Evolutionary conservation across 2,888 invertebrate genomes (phyloP).

Genomic region (Bembecia ichneumoniformis): DNA sequence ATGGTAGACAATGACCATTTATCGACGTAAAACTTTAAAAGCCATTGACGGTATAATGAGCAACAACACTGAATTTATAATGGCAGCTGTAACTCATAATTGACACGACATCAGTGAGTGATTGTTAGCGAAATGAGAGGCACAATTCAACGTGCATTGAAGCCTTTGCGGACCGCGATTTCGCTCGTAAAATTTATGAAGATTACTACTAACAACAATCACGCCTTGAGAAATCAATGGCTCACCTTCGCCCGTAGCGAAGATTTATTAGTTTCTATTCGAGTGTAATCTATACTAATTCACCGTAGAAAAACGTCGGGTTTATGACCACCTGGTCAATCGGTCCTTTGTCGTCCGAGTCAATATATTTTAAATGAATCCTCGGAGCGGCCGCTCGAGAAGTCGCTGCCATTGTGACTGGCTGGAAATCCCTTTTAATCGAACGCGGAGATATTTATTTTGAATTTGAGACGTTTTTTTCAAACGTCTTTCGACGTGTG

Average conservation of each 20-base stretch:
- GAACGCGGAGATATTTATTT: constrained; percentile 44
- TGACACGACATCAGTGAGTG: constrained; percentile 27
- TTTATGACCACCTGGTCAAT: constrained; percentile 60
- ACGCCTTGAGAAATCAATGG: constrained; percentile 61
- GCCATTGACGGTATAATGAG: background rate
- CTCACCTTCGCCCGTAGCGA: constrained; percentile 29
- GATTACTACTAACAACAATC: constrained; percentile 54
- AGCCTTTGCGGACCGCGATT: constrained; percentile 34
- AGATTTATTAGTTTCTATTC: constrained; percentile 68
- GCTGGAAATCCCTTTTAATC: constrained; percentile 47
- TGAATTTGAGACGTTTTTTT: constrained; percentile 60
- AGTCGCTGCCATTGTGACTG: constrained; percentile 56
- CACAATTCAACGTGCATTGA: constrained; percentile 19
- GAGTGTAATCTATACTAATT: constrained; percentile 66
- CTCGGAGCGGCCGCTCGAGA: constrained; percentile 43
- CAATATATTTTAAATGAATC: constrained; percentile 70
- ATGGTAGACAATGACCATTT: too few relatives aligned
- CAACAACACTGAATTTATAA: constrained; percentile 13
- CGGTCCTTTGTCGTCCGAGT: constrained; percentile 49
- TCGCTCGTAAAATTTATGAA: constrained; percentile 58
- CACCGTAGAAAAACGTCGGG: constrained; percentile 61
- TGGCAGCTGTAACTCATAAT: constrained; percentile 30
- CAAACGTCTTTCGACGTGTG: constrained; percentile 64
- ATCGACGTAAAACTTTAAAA: too few relatives aligned
- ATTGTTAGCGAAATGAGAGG: constrained; percentile 36